Base-by-base conservation (phyloP, 2,888 invertebrate species). In the Parthenolecanium corni region DNA sequence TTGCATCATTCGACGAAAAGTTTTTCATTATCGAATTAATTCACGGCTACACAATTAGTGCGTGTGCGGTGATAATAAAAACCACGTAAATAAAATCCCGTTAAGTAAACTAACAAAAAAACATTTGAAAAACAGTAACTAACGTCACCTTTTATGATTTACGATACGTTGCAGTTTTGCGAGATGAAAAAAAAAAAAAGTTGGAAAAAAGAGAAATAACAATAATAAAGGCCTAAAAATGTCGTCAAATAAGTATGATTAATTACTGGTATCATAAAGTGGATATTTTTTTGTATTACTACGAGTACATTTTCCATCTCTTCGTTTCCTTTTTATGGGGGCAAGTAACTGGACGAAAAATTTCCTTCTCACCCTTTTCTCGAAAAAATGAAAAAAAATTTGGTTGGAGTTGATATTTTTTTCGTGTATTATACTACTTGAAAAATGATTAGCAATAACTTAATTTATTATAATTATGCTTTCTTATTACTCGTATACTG, bases 161-260 rank as follows among this genome's bases (percentile, higher is more conserved):
- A 53, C 52, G 52, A 53, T 53, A 53, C 52, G 25, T 24, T 31
- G 52, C 52, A 31, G 25, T 52, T 24, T n/a, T 3, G 9, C 31
- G 52, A 38, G 21, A 52, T 12, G 31, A 31, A 38, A 38, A 38
- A 14, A 44, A 52, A 53, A 53, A 47, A 18, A 53, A 36, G 31
- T 53, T 31, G 36, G 31, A 31, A 31, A 31, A 53, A 53, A 44
- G 38, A 53, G 52, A 31, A 20, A 36, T 31, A 12, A 36, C 52
- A 36, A 53, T 53, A 38, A 38, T 53, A 38, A 20, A 52, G 36
- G 38, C 31, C 52, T 53, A 53, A 53, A 53, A 53, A 38, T 36
- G 52, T 53, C 52, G 36, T 53, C 52, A 38, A 53, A 53, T 53
- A 53, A 53, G 52, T 53, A 53, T 53, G 52, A 53, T 53, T 53